Evolutionary conservation across 2,113 vertebrate species (phyloP).

Genomic region (Aegithalos caudatus): DNA sequence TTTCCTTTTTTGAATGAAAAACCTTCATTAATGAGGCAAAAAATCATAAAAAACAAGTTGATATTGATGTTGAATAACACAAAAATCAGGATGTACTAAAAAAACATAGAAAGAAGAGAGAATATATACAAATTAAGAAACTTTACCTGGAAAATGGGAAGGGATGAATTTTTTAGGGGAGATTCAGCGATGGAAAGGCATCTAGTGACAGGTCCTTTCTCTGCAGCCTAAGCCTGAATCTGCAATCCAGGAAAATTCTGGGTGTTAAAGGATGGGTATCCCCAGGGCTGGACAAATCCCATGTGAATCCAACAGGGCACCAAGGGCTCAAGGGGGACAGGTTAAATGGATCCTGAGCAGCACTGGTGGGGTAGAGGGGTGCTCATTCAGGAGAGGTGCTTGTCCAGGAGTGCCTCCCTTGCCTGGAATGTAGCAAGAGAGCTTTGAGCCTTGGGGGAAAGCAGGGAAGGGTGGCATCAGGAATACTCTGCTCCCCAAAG

Average conservation of each 20-base stretch:
- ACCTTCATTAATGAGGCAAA: not conserved
- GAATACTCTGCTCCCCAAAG: not conserved
- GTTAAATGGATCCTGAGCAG: not conserved
- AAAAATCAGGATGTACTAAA: not conserved
- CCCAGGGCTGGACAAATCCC: not conserved
- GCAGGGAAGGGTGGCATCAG: not conserved
- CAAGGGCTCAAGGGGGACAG: accelerated
- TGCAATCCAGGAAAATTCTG: not conserved
- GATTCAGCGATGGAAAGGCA: not conserved
- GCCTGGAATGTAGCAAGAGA: not conserved
- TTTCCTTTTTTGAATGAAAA: not conserved
- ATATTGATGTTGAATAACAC: not conserved
- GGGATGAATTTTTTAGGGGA: not conserved
- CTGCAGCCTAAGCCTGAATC: not conserved
- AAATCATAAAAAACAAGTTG: not conserved
- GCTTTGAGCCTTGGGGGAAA: not conserved
- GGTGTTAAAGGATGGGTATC: not conserved
- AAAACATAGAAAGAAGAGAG: not conserved
- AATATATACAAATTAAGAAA: not conserved
- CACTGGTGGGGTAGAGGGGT: not conserved
- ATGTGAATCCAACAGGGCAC: not conserved
- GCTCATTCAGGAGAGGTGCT: not conserved
- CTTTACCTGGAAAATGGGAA: not conserved
- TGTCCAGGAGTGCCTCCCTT: not conserved
- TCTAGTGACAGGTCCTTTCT: not conserved